Percentiles rank a stretch among this genome's conserved stretches.
phyloP scores from a whole-genome alignment of 1,140 invertebrate genomes.

The Melipona quadrifasciata region DNA sequence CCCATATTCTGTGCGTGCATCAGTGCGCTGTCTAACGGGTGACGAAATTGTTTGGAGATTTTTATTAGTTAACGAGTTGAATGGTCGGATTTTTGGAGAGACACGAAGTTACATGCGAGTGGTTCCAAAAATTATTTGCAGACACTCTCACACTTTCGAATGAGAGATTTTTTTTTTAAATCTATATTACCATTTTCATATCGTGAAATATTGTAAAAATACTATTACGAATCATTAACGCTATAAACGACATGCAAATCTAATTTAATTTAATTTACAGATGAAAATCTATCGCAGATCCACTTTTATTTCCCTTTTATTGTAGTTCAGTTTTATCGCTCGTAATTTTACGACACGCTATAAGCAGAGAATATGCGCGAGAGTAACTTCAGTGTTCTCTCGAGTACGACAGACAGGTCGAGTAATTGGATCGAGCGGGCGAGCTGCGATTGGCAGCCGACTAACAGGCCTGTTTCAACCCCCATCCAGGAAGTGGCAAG shows the following conservation, averaged over 20 bases:
- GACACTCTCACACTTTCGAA: neutral
- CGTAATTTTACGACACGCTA: neutral
- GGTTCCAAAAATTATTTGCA: neutral
- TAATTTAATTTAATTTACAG: too few relatives aligned
- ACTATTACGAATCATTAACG: neutral
- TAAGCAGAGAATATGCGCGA: neutral
- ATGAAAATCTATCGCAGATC: neutral
- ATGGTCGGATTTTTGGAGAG: neutral
- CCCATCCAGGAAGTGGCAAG: constrained; percentile 47
- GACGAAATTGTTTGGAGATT: neutral
- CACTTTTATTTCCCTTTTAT: neutral
- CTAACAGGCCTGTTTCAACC: constrained; percentile 50
- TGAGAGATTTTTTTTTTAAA: neutral
- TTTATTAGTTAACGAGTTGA: neutral
- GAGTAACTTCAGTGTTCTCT: constrained; percentile 29
- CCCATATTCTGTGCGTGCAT: constrained; percentile 1
- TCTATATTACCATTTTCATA: neutral
- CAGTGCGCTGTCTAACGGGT: neutral
- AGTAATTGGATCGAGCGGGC: constrained; percentile 50
- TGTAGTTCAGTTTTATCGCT: neutral
- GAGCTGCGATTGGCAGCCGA: constrained; percentile 48
- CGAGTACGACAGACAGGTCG: constrained; percentile 42
- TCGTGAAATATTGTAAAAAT: neutral
- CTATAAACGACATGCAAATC: too few relatives aligned
- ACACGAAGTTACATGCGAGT: neutral